Evolutionary conservation across 2,888 invertebrate genomes (phyloP).

Genomic region (Ernsta delagoae): DNA sequence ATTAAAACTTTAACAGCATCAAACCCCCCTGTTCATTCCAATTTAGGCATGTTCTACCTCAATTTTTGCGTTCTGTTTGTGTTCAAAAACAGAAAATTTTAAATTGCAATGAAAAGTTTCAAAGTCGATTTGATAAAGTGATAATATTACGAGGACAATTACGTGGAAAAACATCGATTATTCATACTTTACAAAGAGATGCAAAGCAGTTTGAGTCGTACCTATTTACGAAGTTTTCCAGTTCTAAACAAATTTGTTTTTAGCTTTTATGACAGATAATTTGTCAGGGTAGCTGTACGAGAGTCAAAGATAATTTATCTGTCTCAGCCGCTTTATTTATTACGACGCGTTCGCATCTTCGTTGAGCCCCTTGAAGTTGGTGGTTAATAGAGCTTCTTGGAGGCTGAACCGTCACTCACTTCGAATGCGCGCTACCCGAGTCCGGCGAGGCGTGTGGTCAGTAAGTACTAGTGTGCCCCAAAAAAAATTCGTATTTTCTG

Average conservation of each 20-base stretch:
- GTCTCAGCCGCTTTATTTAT: conserved; percentile 83
- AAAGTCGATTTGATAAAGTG: conserved; percentile 36
- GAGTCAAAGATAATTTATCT: conserved; percentile 84
- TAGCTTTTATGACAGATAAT: conserved; percentile 82
- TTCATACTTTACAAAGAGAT: conserved; percentile 48
- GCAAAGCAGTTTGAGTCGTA: conserved; percentile 62
- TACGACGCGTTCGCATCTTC: conserved; percentile 79
- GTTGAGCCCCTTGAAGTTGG: conserved; percentile 78
- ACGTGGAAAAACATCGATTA: conserved; percentile 44
- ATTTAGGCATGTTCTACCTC: conserved; percentile 58
- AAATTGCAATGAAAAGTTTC: conserved; percentile 41
- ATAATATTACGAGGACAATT: conserved; percentile 29
- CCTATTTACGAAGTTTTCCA: conserved; percentile 71
- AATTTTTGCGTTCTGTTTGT: conserved; percentile 55
- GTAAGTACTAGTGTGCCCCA: conserved; percentile 44
- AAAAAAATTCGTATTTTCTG: conserved; percentile 59
- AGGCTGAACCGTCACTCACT: conserved; percentile 69
- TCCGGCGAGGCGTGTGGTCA: conserved; percentile 56
- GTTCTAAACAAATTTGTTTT: conserved; percentile 79
- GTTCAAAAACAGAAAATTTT: conserved; percentile 54
- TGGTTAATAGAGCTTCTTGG: conserved; percentile 79
- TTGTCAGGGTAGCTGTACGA: conserved; percentile 78
- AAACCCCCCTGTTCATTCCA: conserved; percentile 62
- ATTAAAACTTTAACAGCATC: conserved; percentile 79
- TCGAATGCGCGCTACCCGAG: conserved; percentile 40